phyloP scores from a whole-genome alignment of 2,797 vertebrate genomes.

The Coregonus sp. region DNA sequence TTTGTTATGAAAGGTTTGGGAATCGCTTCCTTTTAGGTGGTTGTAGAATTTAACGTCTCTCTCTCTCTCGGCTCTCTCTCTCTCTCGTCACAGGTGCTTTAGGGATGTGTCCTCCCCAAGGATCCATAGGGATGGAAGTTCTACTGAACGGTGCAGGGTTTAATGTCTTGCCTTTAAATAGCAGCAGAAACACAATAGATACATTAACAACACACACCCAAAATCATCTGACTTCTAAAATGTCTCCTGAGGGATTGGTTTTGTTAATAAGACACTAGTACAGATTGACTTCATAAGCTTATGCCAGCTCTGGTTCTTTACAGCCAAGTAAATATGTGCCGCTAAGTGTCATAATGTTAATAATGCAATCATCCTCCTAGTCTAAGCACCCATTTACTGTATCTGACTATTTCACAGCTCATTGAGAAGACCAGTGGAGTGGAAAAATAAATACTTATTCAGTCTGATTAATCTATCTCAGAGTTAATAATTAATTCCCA shows the following conservation, averaged over 20 bases:
- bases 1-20: too few relatives aligned
- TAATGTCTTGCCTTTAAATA: constrained; percentile 28
- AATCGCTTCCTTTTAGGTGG: too few relatives aligned
- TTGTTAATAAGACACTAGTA: not conserved
- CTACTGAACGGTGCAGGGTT: constrained; percentile 21
- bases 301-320: not conserved
- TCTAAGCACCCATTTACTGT: not conserved
- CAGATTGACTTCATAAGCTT: not conserved
- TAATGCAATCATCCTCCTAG: not conserved
- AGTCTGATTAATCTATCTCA: not conserved
- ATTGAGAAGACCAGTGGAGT: not conserved
- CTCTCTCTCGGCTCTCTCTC: constrained; percentile 36
- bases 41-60: too few relatives aligned
- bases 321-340: not conserved
- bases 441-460: not conserved
- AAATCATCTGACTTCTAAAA: not conserved
- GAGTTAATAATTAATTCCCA: constrained; percentile 14
- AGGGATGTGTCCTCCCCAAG: constrained; percentile 27
- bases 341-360: not conserved
- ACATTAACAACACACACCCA: not conserved
- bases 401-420: constrained; percentile 4
- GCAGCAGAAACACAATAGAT: constrained; percentile 10
- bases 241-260: not conserved
- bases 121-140: constrained; percentile 34
- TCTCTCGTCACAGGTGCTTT: constrained; percentile 54